Conservation (phyloP, 2,113 vertebrate species). For the Boulengeromyrus knoepffleri region DNA sequence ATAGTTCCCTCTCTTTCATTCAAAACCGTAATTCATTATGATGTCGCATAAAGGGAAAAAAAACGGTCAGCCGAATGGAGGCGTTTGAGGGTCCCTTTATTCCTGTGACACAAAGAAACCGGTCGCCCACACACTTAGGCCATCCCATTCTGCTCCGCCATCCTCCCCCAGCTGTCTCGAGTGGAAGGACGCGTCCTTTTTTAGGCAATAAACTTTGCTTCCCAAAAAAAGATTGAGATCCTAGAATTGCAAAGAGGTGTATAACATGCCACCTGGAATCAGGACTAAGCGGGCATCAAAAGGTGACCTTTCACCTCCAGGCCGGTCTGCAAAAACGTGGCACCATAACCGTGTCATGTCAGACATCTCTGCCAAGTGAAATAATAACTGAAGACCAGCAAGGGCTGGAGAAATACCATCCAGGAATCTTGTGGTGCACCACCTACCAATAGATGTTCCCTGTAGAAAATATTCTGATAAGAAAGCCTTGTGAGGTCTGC, state of each 20-base stretch:
- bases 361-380: constrained; percentile 34
- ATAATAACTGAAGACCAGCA: neutral
- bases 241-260: constrained; percentile 25
- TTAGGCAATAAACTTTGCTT: neutral
- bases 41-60: neutral
- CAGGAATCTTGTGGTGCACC: neutral
- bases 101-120: neutral
- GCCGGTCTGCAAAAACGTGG: constrained; percentile 1
- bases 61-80: neutral
- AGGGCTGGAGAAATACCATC: neutral
- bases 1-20: neutral
- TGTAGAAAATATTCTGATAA: neutral
- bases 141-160: neutral
- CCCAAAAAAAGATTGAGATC: constrained; percentile 6
- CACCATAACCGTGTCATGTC: neutral
- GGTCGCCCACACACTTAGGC: neutral
- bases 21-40: neutral
- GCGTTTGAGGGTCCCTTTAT: neutral
- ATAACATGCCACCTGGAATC: constrained; percentile 39
- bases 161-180: constrained; percentile 16
- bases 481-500: neutral
- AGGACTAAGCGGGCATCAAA: constrained; percentile 14
- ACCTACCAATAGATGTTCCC: neutral
- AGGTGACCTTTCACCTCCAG: constrained; percentile 2
- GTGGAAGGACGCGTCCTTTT: constrained; percentile 4